Evolutionary conservation across 2,113 vertebrate species (phyloP), one percentile per base, ranked within the genome.

Genomic region (Vireo altiloquus): DNA sequence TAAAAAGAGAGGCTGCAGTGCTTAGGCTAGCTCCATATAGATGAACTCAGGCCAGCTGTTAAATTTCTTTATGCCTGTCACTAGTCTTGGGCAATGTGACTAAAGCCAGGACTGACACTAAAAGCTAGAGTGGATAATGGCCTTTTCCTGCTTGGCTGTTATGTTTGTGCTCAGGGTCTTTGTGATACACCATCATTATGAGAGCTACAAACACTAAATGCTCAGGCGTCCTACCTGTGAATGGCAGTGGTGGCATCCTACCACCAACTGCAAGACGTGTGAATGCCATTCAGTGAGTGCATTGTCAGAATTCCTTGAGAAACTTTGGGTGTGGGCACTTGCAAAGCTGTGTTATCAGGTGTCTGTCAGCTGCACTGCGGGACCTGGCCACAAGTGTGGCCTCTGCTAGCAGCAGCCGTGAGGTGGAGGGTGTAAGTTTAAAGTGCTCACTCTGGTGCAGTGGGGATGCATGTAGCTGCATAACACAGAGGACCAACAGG

Each of bases 81-180:
- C 68, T 39, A 46, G 37, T 70, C 66, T 86, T 94, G 50, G 66
- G 53, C 71, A 82, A 54, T 0, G 7, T 57, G 80, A 88, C 52
- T 83, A 60, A 81, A 92, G 47, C 33, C 68, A 92, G 64, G 25
- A 70, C 68, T 87, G 75, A 83, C 63, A 40, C 59, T 93, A 78
- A 93, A 93, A 89, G 68, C 86, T 81, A 9, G 40, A 71, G 27
- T 1, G 2, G 25, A 71, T 90, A 80, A 92, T 87, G 69, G 44
- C 66, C 68, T 92, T 85, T 80, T 49, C 30, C 69, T 50, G 44
- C 69, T 78, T 81, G 39, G 42, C 53, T 85, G 11, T 64, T 65
- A 28, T 0, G 1, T 85, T 57, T 61, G 46, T 78, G 72, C 64
- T 70, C 5, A 1, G 59, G 11, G 27, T 80, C 33, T 89, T 74